phyloP scores from a whole-genome alignment of 2,888 invertebrate genomes.

The Andricus quercusramuli region DNA sequence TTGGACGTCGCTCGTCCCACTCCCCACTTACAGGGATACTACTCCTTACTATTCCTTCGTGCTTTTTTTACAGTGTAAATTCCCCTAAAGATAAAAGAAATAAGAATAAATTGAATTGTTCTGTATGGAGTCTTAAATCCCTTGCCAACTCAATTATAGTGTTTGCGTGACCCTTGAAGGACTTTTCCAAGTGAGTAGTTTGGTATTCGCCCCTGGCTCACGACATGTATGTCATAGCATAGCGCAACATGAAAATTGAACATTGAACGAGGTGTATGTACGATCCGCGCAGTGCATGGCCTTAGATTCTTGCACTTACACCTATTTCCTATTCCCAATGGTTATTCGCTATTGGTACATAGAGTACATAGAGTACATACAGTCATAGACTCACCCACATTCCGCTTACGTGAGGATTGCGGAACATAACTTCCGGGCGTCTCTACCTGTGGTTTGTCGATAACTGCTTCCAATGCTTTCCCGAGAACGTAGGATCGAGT shows the following conservation, averaged over 20 bases:
- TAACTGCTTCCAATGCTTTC: slow-evolving; percentile 52
- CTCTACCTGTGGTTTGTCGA: slow-evolving; percentile 55
- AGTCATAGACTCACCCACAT: slow-evolving; percentile 45
- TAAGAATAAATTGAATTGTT: neutral
- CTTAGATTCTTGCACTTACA: slow-evolving; percentile 15
- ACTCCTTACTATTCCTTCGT: too few relatives aligned
- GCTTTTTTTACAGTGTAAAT: too few relatives aligned
- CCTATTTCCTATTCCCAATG: slow-evolving; percentile 19
- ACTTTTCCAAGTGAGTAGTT: slow-evolving; percentile 23
- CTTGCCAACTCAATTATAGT: neutral
- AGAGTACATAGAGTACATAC: neutral
- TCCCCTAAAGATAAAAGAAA: too few relatives aligned
- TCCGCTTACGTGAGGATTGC: slow-evolving; percentile 68
- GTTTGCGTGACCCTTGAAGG: neutral
- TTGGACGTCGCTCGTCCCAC: too few relatives aligned
- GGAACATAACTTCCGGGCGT: slow-evolving; percentile 59
- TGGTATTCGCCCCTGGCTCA: neutral
- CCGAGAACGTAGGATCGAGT: slow-evolving; percentile 32
- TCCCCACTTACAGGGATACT: too few relatives aligned
- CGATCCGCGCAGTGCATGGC: neutral
- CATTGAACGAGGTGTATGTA: neutral
- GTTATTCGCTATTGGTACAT: slow-evolving; percentile 25
- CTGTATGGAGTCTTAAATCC: neutral
- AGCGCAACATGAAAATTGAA: neutral
- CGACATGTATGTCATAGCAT: slow-evolving; percentile 2